Conservation (phyloP, 2,113 vertebrate genomes). For the Microcebus tavaratra region DNA sequence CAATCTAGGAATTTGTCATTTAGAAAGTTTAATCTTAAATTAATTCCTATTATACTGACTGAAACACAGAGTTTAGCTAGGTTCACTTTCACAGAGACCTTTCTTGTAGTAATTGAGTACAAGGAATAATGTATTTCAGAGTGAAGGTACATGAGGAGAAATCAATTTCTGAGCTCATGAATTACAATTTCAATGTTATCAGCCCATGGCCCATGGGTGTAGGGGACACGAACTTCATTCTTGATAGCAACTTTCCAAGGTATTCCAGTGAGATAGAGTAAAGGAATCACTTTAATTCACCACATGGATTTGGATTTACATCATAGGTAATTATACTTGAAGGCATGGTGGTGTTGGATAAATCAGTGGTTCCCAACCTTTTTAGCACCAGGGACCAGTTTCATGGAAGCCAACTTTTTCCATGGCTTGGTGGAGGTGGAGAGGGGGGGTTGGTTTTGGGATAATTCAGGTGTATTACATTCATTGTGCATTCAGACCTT, state of each 20-base stretch:
- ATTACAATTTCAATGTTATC: not conserved
- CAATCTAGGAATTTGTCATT: not conserved
- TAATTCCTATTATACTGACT: not conserved
- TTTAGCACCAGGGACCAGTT: no score
- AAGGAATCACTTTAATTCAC: not conserved
- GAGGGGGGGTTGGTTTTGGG: no score
- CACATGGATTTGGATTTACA: not conserved
- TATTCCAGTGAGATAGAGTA: not conserved
- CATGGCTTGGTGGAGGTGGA: no score
- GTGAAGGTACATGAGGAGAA: not conserved
- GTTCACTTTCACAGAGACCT: not conserved
- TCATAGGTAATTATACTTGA: not conserved
- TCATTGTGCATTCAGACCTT: no score
- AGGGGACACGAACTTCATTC: not conserved
- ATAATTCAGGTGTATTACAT: no score
- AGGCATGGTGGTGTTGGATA: not conserved
- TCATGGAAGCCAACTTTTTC: no score
- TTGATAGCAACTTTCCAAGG: not conserved
- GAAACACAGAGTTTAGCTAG: not conserved
- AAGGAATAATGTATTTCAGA: not conserved
- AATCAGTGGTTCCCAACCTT: not conserved
- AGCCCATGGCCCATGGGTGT: not conserved
- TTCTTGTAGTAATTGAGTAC: not conserved
- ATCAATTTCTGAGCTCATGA: not conserved
- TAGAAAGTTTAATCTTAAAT: conserved; percentile 32